These are phyloP conservation scores for Platalea minor DNA, from an alignment of 2,797 vertebrate genomes.

Conservation along the genomic window DNA sequence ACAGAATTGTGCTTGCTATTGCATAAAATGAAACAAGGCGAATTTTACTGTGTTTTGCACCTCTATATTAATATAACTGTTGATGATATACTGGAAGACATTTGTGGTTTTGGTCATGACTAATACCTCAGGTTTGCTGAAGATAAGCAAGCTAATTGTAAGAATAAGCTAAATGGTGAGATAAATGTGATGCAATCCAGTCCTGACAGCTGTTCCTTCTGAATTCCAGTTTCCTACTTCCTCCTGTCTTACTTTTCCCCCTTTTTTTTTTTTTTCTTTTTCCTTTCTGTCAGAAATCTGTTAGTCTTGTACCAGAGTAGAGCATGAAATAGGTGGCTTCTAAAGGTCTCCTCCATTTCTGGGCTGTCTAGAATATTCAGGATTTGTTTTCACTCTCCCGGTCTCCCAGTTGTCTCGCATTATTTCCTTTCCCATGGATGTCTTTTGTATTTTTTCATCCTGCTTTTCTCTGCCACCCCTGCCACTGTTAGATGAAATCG, in stretches of 20 bases:
- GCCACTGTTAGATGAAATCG: neutral
- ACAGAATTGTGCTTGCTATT: neutral
- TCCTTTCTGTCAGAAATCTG: neutral
- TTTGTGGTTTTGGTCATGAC: neutral
- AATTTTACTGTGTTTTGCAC: neutral
- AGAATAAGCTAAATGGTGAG: neutral
- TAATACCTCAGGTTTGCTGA: neutral
- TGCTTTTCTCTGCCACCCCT: neutral
- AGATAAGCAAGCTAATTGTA: neutral
- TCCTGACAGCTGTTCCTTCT: neutral
- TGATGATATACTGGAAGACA: neutral
- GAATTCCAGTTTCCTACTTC: neutral
- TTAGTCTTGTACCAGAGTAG: neutral
- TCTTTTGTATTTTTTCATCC: neutral
- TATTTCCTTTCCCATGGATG: neutral
- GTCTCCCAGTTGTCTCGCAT: neutral
- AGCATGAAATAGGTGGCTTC: neutral
- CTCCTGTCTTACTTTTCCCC: neutral
- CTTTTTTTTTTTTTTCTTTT: neutral
- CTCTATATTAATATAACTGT: neutral
- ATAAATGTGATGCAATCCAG: neutral
- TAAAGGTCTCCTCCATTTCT: neutral
- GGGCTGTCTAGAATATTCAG: neutral
- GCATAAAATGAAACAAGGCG: neutral
- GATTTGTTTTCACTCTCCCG: neutral